Evolutionary conservation across 2,113 vertebrate genomes (phyloP).

Genomic region (Proteles cristata): DNA sequence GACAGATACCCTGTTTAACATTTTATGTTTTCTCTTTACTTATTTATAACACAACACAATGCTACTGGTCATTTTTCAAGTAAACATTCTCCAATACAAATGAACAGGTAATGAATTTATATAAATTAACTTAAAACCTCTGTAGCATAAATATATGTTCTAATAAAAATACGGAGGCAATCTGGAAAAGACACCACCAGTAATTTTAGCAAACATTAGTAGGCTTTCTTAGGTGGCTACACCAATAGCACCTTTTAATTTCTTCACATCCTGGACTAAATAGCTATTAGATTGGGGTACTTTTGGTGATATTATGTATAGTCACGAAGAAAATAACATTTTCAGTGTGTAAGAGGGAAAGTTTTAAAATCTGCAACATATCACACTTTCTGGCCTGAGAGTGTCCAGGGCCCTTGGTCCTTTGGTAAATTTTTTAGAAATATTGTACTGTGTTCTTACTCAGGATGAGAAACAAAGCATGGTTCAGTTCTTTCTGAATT

Average conservation of each 20-base stretch:
- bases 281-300: neutral
- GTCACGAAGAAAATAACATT: neutral
- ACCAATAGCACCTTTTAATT: neutral
- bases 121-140: conserved; percentile 9
- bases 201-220: neutral
- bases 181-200: neutral
- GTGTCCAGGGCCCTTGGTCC: neutral
- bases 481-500: neutral
- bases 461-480: neutral
- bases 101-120: neutral
- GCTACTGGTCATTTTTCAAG: conserved; percentile 27
- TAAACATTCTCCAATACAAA: neutral
- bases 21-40: conserved; percentile 49
- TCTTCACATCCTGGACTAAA: neutral
- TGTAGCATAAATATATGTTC: neutral
- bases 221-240: neutral
- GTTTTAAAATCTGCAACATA: neutral
- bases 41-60: conserved; percentile 36
- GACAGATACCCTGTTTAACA: conserved; percentile 13
- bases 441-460: neutral
- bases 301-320: neutral
- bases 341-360: neutral
- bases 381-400: neutral
- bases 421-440: neutral
- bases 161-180: neutral